phyloP scores from a whole-genome alignment of 2,113 vertebrate genomes.

The Acanthochromis polyacanthus region DNA sequence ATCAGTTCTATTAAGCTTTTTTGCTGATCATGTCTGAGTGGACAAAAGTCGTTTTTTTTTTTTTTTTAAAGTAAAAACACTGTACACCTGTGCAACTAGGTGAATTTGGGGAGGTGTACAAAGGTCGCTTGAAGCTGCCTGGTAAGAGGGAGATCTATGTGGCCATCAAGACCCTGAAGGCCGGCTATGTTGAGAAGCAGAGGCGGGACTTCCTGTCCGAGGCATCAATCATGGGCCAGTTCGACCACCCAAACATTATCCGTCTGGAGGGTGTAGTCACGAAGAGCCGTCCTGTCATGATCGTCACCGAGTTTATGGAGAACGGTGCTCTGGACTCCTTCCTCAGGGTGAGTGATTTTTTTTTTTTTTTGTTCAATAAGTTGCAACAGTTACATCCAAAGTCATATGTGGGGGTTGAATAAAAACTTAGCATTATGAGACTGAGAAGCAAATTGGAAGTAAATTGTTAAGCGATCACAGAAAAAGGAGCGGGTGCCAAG shows the following conservation, averaged over 20 bases:
- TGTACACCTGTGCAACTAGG: constrained; percentile 78
- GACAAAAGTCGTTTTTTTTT: constrained; percentile 1
- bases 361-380: background rate
- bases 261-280: constrained; percentile 97
- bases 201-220: constrained; percentile 97
- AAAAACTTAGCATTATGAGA: constrained; percentile 7
- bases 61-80: constrained; percentile 5
- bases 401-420: constrained; percentile 7
- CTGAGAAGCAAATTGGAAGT: constrained; percentile 48
- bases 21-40: constrained; percentile 10
- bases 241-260: constrained; percentile 98
- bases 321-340: constrained; percentile 98
- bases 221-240: constrained; percentile 99
- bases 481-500: constrained; percentile 30
- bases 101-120: constrained; percentile 99
- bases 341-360: constrained; percentile 88
- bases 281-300: constrained; percentile 98
- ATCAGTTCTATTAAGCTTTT: constrained; percentile 25
- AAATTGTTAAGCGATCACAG: constrained; percentile 34
- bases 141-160: constrained; percentile 98
- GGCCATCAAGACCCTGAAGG: constrained; percentile 98
- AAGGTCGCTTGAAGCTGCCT: constrained; percentile 95
- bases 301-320: constrained; percentile 99
- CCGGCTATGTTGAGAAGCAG: constrained; percentile 96
- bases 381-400: constrained; percentile 16